Percentiles rank a stretch among this genome's conserved stretches.
Evolutionary conservation across 2,113 vertebrate species (phyloP).

Genomic region (Hyla sarda): DNA sequence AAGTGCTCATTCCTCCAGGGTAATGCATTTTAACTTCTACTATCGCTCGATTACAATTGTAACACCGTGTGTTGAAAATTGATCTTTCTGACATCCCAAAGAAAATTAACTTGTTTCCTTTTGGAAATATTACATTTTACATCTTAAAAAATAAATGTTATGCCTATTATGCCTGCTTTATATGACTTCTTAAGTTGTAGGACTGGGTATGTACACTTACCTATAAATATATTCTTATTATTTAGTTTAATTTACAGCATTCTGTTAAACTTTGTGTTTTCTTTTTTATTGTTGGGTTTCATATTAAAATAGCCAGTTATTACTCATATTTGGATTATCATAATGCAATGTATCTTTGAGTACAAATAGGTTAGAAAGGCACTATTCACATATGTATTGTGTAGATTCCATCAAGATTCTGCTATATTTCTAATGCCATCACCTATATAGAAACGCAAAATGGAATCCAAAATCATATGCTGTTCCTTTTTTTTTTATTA

Average conservation of each 20-base stretch:
- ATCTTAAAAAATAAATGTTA: neutral
- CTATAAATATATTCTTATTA: neutral
- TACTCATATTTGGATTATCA: too few relatives aligned
- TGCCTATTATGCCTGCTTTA: neutral
- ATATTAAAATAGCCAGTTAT: too few relatives aligned
- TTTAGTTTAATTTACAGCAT: neutral
- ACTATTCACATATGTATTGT: too few relatives aligned
- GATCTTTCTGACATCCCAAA: neutral
- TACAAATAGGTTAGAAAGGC: too few relatives aligned
- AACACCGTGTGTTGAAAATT: slow-evolving; percentile 8
- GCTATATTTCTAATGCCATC: too few relatives aligned
- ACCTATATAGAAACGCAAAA: too few relatives aligned
- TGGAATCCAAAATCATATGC: too few relatives aligned
- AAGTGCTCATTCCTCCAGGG: slow-evolving; percentile 28
- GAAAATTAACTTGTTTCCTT: slow-evolving; percentile 48
- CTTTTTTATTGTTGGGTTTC: neutral
- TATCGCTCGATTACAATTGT: slow-evolving; percentile 18
- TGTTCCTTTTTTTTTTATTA: too few relatives aligned
- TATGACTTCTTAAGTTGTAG: neutral
- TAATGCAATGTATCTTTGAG: too few relatives aligned
- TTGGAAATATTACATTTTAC: neutral
- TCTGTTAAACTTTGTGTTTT: neutral
- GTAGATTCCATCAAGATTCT: too few relatives aligned
- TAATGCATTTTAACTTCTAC: slow-evolving; percentile 50
- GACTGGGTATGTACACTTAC: neutral